Conservation (phyloP, 1,140 invertebrate species). For the Brevipalpus yothersi region DNA sequence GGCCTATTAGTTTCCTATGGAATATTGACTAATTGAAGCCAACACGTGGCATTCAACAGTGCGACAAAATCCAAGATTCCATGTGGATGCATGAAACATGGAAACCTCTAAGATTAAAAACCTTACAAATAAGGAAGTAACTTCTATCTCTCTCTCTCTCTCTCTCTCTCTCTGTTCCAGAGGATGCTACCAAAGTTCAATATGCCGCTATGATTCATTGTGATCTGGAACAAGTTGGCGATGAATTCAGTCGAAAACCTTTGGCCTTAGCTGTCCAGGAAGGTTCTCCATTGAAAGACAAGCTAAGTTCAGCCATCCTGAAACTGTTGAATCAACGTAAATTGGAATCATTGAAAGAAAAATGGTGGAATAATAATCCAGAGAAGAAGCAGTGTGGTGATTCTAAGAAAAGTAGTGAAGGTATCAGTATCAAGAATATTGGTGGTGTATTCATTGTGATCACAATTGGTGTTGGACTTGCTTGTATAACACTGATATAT, state of each 20-base stretch:
- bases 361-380: slow-evolving; percentile 79
- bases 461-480: neutral
- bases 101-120: slow-evolving; percentile 12
- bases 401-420: slow-evolving; percentile 70
- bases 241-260: slow-evolving; percentile 87
- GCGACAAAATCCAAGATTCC: too few relatives aligned
- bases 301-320: slow-evolving; percentile 45
- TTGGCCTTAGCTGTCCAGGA: slow-evolving; percentile 89
- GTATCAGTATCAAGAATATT: slow-evolving; percentile 90
- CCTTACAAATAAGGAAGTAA: too few relatives aligned
- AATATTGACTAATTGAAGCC: too few relatives aligned
- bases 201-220: slow-evolving; percentile 67
- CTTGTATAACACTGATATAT: neutral
- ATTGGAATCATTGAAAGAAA: slow-evolving; percentile 75
- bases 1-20: too few relatives aligned
- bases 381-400: slow-evolving; percentile 44
- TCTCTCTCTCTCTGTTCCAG: slow-evolving; percentile 18
- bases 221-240: slow-evolving; percentile 63
- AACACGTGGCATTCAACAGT: too few relatives aligned
- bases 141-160: neutral
- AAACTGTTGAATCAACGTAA: slow-evolving; percentile 69
- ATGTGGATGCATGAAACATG: too few relatives aligned
- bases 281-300: slow-evolving; percentile 48
- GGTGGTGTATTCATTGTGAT: slow-evolving; percentile 20
- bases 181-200: slow-evolving; percentile 73